Base-by-base conservation (phyloP, 1,140 invertebrate genomes). In the Paralvinella palmiformis region DNA sequence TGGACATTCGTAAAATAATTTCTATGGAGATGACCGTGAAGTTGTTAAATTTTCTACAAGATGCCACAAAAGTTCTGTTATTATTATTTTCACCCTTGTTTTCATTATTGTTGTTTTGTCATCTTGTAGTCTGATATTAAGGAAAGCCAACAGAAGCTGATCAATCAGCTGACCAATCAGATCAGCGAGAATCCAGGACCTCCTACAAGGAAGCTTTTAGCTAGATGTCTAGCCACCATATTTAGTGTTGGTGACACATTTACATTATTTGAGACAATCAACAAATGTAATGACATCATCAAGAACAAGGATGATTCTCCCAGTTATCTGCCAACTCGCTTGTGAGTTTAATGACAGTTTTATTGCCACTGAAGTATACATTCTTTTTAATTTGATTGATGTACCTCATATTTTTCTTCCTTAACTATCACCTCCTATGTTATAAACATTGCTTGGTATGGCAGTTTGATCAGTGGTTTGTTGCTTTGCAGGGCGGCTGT, bases 201-300 rank as follows among this genome's bases (percentile, higher is more conserved):
- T 22, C 92, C 96, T 17, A 94, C 94, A 2, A 83, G 96, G 24
- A 88, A 90, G 76, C 83, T 98, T n/a, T 87, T 99, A 58, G 93
- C 93, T 15, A 84, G 90, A 75, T 96, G 92, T 77, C 82, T 99
- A 44, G 93, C 95, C 0, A 95, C 92, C 5, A 83, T 99, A 35
- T 99, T 98, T 80, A 93, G 90, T 69, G 92, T 98, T 53, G 96
- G 96, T 0, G 96, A 99, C 81, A 95, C 96, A 53, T 97, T 95
- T 81, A 85, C 94, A 61, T 85, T 99, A 0, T 98, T 98, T 82
- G 92, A 97, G 70, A 96, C 94, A 3, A 93, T 99, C 52, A 98
- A 98, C 79, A 92, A 92, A 69, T 98, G 95, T 82, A 98, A 98
- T 84, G 96, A 98, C 77, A 91, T 96, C 68, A 84, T 98, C 20